These are phyloP conservation scores for Nesogale talazaci DNA, from an alignment of 2,113 vertebrate species.

Conservation along the genomic window DNA sequence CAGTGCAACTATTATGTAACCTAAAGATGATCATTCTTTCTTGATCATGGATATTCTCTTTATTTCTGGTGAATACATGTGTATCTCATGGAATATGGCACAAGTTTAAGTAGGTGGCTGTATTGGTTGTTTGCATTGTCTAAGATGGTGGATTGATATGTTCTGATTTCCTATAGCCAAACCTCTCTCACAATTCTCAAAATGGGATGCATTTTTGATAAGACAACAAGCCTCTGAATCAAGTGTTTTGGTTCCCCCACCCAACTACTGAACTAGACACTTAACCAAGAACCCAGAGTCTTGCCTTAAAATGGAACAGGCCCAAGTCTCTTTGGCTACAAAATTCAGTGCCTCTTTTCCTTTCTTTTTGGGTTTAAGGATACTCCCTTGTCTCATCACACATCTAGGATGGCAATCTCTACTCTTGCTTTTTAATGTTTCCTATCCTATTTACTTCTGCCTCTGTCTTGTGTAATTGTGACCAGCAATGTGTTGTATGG, in stretches of 20 bases:
- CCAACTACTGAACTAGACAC: not conserved
- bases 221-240: not conserved
- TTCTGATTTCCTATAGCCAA: not conserved
- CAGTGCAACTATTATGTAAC: not conserved
- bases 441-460: not conserved
- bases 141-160: not conserved
- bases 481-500: not conserved
- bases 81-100: not conserved
- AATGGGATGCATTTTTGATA: not conserved
- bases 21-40: constrained; percentile 18
- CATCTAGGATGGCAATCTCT: not conserved
- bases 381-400: not conserved
- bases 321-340: not conserved
- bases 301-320: not conserved
- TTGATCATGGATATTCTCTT: not conserved
- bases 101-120: not conserved
- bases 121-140: not conserved
- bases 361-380: not conserved
- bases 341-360: not conserved
- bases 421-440: not conserved
- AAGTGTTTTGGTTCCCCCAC: not conserved
- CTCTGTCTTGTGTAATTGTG: not conserved
- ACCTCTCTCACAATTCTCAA: not conserved
- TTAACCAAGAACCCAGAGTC: not conserved
- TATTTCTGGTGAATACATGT: not conserved